Evolutionary conservation across 2,113 vertebrate species (phyloP), one percentile per base, ranked within the genome.

Genomic region (Ageneiosus marmoratus): DNA sequence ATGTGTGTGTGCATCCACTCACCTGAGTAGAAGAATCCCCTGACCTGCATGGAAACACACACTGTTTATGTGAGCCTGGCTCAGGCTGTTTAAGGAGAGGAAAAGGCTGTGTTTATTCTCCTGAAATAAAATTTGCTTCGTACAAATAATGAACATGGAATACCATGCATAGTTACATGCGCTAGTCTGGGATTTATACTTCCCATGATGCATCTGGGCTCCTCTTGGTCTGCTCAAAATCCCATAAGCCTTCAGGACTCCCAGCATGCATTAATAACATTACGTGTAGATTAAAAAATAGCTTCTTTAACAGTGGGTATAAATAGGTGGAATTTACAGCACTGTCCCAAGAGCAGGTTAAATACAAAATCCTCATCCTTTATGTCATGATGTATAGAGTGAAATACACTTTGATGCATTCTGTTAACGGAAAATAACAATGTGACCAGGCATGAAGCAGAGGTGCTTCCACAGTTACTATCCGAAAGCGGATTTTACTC

Each of bases 21-120:
- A 88, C 83, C 83, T 85, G 83, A 83, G 81, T 74, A 53, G 60
- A 60, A 86, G 79, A 60, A 55, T 48, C 13, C 34, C 37, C 53
- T 18, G 51, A 51, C 63, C 58, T 32, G 55, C 29, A 58, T 77
- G 60, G 77, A 69, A 77, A 86, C 72, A 76, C 82, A 55, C 67
- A 77, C 48, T 77, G 67, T 87, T 85, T 83, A 74, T 84, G 41
- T 72, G 60, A 32, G 34, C 32, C 50, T 29, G 44, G 46, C 44
- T 13, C 20, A 2, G 20, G 37, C 72, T n/a, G 22, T 41, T 5
- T 27, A 72, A 69, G 70, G 32, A 53, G 77, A 69, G 65, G 46
- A 83, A 63, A 81, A 27, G 51, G 65, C 56, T 77, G 27, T 73
- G 84, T 77, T 74, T 80, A 72, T 83, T 65, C 24, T 83, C 72